Percentiles rank a stretch among this genome's conserved stretches.
phyloP scores from a whole-genome alignment of 2,888 invertebrate species.

The Elmis aenea region DNA sequence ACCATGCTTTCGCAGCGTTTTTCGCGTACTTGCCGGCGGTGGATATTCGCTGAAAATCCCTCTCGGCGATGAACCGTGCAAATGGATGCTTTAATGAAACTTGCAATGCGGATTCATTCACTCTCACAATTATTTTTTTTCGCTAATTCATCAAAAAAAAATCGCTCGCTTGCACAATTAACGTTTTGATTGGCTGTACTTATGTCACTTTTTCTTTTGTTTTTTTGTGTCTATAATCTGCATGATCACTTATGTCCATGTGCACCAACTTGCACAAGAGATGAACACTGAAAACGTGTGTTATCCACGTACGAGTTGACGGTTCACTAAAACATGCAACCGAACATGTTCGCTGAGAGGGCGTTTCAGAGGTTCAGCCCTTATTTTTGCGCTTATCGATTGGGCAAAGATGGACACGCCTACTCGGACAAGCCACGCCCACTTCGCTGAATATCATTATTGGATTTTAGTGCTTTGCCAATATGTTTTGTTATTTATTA shows the following conservation, averaged over 20 bases:
- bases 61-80: no score
- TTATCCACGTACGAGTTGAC: slow-evolving; percentile 32
- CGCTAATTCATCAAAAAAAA: no score
- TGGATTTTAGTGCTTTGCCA: slow-evolving; percentile 42
- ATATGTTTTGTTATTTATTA: slow-evolving; percentile 46
- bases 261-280: slow-evolving; percentile 16
- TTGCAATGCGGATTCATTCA: no score
- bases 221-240: no score
- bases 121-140: no score
- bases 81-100: no score
- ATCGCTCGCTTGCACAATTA: no score
- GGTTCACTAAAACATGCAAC: slow-evolving; percentile 39
- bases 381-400: slow-evolving; percentile 19
- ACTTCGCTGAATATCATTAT: slow-evolving; percentile 42
- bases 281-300: slow-evolving; percentile 23
- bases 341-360: slow-evolving; percentile 24
- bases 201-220: no score
- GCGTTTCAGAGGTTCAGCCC: slow-evolving; percentile 28
- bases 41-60: no score
- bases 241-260: slow-evolving; percentile 11
- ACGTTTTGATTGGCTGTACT: no score
- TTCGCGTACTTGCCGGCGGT: no score
- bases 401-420: slow-evolving; percentile 34
- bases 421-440: slow-evolving; percentile 12
- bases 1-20: no score